Conservation (phyloP, 2,113 vertebrate genomes). For the Serinus canaria region DNA sequence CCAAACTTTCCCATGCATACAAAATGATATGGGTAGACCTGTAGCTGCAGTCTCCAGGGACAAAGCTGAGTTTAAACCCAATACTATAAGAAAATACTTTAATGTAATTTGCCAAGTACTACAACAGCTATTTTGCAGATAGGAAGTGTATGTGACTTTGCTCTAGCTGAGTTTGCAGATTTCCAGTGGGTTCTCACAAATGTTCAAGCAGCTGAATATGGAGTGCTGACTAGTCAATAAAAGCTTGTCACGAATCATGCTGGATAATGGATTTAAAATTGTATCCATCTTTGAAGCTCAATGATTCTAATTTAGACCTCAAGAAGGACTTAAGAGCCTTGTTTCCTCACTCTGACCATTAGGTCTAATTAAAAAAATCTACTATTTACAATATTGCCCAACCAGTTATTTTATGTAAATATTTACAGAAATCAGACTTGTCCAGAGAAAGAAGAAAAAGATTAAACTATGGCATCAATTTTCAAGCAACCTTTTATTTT, state of each 20-base stretch:
- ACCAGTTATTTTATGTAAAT: background rate
- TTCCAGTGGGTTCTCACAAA: background rate
- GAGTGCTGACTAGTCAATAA: background rate
- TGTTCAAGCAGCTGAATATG: background rate
- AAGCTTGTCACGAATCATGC: background rate
- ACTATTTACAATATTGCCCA: background rate
- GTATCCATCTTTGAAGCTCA: background rate
- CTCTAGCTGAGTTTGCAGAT: constrained; percentile 4
- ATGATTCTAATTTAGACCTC: background rate
- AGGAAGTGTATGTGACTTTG: background rate
- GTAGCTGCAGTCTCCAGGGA: background rate
- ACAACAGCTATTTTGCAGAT: background rate
- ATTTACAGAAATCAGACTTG: background rate
- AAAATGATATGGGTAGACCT: background rate
- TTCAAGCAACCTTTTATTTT: background rate
- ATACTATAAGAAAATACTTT: background rate
- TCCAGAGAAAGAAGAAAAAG: background rate
- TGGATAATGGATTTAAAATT: background rate
- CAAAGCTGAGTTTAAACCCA: background rate
- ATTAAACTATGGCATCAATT: background rate
- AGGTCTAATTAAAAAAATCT: background rate
- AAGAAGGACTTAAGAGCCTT: background rate
- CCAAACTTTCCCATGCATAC: background rate
- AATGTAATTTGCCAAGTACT: background rate
- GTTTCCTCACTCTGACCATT: background rate